Conservation (phyloP, 2,888 invertebrate genomes). For the Euzophera pinguis region DNA sequence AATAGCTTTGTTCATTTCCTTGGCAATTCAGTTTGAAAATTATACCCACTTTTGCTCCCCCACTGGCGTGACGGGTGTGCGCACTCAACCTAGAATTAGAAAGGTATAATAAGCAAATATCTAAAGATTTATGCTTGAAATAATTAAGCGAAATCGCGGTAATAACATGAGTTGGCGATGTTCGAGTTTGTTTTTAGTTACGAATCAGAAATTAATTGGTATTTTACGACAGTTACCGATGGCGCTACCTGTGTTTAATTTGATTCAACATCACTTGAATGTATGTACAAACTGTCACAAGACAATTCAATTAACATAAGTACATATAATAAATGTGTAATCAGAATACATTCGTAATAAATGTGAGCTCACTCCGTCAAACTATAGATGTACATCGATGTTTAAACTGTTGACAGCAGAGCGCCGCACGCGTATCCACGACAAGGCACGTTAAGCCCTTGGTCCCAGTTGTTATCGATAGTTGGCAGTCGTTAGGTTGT, state of each 20-base stretch:
- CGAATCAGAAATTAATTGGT: conserved; percentile 18
- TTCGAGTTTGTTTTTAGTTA: conserved; percentile 36
- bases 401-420: too few relatives aligned
- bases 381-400: too few relatives aligned
- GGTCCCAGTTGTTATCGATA: too few relatives aligned
- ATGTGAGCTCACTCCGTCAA: too few relatives aligned
- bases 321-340: too few relatives aligned
- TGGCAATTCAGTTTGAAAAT: conserved; percentile 39
- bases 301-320: too few relatives aligned
- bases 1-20: conserved; percentile 42
- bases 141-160: conserved; percentile 53
- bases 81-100: conserved; percentile 59
- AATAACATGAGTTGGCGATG: conserved; percentile 38
- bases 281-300: too few relatives aligned
- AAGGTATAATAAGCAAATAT: conserved; percentile 63
- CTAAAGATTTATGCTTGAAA: conserved; percentile 60
- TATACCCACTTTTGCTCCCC: conserved; percentile 37
- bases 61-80: conserved; percentile 53
- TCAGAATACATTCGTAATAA: too few relatives aligned
- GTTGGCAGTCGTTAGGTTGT: too few relatives aligned
- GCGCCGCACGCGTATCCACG: too few relatives aligned
- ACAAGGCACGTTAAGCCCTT: too few relatives aligned
- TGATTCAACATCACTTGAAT: background rate
- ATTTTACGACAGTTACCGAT: conserved; percentile 12
- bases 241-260: conserved; percentile 3